Evolutionary conservation across 1,140 invertebrate genomes (phyloP), one percentile per base, ranked within the genome.

Genomic region (Paramacrobiotus metropolitanus): DNA sequence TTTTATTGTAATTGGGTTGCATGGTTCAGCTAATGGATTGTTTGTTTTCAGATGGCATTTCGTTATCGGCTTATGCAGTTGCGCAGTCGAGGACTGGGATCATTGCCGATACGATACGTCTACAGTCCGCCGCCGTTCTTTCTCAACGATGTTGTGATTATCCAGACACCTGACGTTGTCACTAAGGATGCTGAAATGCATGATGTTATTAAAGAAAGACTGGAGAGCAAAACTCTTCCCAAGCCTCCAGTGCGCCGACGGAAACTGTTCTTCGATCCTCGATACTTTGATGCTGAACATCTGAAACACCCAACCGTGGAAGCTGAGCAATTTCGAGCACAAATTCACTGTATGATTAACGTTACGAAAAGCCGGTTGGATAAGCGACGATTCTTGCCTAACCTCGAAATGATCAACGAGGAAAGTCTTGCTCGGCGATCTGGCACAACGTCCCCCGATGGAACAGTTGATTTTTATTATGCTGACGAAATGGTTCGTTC

Each of bases 61-160:
- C 34, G 34, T 15, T 15, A 40, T 40, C 34, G 34, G 9, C 34
- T 40, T n/a, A 40, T 40, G 9, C 34, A 40, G 34, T n/a, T 15
- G n/a, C 34, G 34, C 34, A n/a, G n/a, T n/a, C n/a, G n/a, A n/a
- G 34, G 34, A 9, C 34, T 40, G 9, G 34, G 15, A 20, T 24
- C 48, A 9, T 28, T 55, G 48, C 24, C 48, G 24, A 9, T 55
- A 28, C 48, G 48, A 15, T 55, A 55, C 48, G 15, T 55, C 15
- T 55, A 28, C 48, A 55, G 48, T 55, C 48, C 48, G 48, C 48
- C 48, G 24, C 48, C 48, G 48, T 55, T 55, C 24, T 55, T 55
- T 28, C 48, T 55, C 48, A 55, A 55, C 48, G 48, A 55, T 28
- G 48, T 55, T 15, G 15, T 55, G 48, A 55, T 55, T 24, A 24